These are phyloP conservation scores for Mustelus asterias DNA, from an alignment of 2,113 vertebrate genomes.

Conservation along the genomic window DNA sequence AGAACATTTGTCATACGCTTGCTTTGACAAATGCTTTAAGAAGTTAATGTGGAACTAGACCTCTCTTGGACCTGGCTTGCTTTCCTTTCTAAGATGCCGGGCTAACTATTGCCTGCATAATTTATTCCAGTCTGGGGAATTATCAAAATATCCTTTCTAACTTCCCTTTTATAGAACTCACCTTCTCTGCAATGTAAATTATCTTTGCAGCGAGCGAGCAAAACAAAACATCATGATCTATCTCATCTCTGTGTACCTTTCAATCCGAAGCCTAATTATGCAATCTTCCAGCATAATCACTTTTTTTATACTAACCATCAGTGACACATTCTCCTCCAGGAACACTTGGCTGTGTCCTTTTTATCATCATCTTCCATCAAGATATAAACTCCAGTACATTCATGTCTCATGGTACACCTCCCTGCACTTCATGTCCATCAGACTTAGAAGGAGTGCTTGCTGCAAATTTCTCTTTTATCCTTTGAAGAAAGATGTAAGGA, in stretches of 20 bases:
- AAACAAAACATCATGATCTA: slow-evolving; percentile 19
- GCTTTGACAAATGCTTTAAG: neutral
- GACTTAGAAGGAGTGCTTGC: neutral
- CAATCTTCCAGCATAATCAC: slow-evolving; percentile 1
- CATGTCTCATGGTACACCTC: neutral
- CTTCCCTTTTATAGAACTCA: neutral
- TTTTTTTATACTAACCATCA: neutral
- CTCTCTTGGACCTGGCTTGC: neutral
- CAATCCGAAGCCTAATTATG: slow-evolving; percentile 22
- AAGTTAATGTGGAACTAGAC: neutral
- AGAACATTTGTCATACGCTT: neutral
- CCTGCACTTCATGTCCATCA: neutral
- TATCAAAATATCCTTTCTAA: neutral
- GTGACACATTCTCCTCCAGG: neutral
- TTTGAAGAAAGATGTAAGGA: neutral
- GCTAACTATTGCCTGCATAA: neutral
- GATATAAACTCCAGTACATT: neutral
- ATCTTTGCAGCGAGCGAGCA: neutral
- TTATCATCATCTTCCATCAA: slow-evolving; percentile 1
- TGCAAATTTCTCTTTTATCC: neutral
- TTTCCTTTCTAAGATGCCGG: neutral
- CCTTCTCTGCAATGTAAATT: neutral
- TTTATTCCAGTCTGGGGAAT: neutral
- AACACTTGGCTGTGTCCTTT: neutral
- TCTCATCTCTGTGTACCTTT: neutral